Percentiles rank a stretch among this genome's conserved stretches.
phyloP scores from a whole-genome alignment of 2,113 vertebrate species.

The Carlito syrichta region DNA sequence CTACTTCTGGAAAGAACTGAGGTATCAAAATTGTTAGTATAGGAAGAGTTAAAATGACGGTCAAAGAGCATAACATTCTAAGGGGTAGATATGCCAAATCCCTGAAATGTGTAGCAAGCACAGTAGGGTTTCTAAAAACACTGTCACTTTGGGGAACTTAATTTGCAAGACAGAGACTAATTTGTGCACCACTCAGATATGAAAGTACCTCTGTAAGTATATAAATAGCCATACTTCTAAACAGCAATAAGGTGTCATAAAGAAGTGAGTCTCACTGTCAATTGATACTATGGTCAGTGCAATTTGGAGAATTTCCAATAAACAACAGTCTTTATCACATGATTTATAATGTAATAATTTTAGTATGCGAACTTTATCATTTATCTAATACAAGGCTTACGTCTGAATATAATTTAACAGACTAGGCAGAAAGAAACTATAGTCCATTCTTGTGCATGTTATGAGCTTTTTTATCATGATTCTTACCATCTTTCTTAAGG shows the following conservation, averaged over 20 bases:
- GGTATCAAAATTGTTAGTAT: background rate
- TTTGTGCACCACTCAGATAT: background rate
- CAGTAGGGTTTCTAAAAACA: background rate
- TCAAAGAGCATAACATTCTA: background rate
- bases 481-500: background rate
- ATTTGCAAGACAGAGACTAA: background rate
- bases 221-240: background rate
- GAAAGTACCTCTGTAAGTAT: background rate
- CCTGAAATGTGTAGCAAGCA: background rate
- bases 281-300: background rate
- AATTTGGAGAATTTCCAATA: background rate
- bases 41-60: background rate
- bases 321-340: background rate
- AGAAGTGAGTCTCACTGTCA: background rate
- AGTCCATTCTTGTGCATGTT: background rate
- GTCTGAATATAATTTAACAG: background rate
- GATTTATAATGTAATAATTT: background rate
- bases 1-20: background rate
- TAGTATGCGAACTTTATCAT: background rate
- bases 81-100: background rate
- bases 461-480: background rate
- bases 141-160: background rate
- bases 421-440: background rate
- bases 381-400: background rate
- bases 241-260: background rate